A percentile compares a stretch with the other conserved stretches of the same genome.
Evolutionary conservation across 1,140 invertebrate genomes (phyloP).

Genomic region (Ceratina australensis): DNA sequence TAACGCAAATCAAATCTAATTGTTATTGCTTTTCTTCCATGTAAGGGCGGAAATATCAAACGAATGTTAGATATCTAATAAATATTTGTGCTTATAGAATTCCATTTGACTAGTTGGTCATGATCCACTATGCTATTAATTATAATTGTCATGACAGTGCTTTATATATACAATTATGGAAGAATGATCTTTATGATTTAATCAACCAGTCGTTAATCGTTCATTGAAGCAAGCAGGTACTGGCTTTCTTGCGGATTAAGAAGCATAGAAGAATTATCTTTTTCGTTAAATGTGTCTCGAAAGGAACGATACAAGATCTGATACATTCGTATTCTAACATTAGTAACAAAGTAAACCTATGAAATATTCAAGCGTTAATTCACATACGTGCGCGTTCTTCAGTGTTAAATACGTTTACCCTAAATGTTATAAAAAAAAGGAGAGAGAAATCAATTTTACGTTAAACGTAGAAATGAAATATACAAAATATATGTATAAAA

Average conservation of each 20-base stretch:
- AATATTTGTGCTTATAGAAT: slow-evolving; percentile 76
- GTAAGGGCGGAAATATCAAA: slow-evolving; percentile 54
- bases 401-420: neutral
- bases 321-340: slow-evolving; percentile 4
- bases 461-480: slow-evolving; percentile 16
- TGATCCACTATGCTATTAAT: slow-evolving; percentile 70
- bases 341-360: neutral
- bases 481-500: slow-evolving; percentile 18
- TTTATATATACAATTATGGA: slow-evolving; percentile 75
- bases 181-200: slow-evolving; percentile 63
- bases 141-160: slow-evolving; percentile 75
- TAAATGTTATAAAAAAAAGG: slow-evolving; percentile 20
- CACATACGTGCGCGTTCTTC: neutral
- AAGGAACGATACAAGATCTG: slow-evolving; percentile 18
- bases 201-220: slow-evolving; percentile 60
- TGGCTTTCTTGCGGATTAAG: slow-evolving; percentile 61
- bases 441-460: neutral
- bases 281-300: slow-evolving; percentile 3
- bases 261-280: slow-evolving; percentile 23
- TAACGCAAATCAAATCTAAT: too few species aligned
- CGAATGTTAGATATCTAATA: slow-evolving; percentile 61
- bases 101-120: slow-evolving; percentile 76
- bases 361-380: neutral
- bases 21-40: slow-evolving; percentile 45
- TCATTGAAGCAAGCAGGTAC: slow-evolving; percentile 57